Base-by-base conservation (phyloP, 1,140 invertebrate species). In the Drosophila sulfurigaster region DNA sequence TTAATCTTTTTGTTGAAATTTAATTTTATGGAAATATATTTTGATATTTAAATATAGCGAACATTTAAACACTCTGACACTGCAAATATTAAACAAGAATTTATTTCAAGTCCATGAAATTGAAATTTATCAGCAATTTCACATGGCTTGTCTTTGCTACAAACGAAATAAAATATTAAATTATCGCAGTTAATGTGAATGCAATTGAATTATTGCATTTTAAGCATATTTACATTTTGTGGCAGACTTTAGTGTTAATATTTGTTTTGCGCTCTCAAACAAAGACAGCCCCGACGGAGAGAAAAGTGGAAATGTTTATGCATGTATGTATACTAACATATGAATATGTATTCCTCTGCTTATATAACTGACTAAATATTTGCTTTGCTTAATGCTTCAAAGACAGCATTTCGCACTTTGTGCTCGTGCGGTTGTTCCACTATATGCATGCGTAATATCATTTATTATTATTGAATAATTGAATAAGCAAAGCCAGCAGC, bases 401-500 rank as follows among this genome's bases (percentile, higher is more conserved):
- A 67, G 65, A 79, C 54, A 67, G 76, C 64, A 76, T 73, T 82
- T 79, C 65, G 57, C 82, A 77, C 82, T 86, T 73, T 59, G 49
- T 48, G 32, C 41, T 13, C 59, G 65, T 74, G 66, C 60, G 71
- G 58, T 66, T 63, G 57, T 69, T 78, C 82, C 58, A 86, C 65
- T 70, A 63, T 43, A 43, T 28, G 28, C 60, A 52, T 64, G 38
- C 64, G 54, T 75, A 57, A 75, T 70, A 78, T 72, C 82, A 85
- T 86, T 86, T 75, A 85, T 85, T 78, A 78, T 78, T 85, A 85
- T 81, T 85, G 75, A 86, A 85, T 86, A 85, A 85, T 85, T 81
- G 70, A 81, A 86, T 85, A 75, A 86, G 68, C 58, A 76, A 68
- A 66, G 30, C 30, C 46, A 56, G 13, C 35, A 38, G 35, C 8